Conservation (phyloP, 2,797 vertebrate genomes). For the Remorina albescens region DNA sequence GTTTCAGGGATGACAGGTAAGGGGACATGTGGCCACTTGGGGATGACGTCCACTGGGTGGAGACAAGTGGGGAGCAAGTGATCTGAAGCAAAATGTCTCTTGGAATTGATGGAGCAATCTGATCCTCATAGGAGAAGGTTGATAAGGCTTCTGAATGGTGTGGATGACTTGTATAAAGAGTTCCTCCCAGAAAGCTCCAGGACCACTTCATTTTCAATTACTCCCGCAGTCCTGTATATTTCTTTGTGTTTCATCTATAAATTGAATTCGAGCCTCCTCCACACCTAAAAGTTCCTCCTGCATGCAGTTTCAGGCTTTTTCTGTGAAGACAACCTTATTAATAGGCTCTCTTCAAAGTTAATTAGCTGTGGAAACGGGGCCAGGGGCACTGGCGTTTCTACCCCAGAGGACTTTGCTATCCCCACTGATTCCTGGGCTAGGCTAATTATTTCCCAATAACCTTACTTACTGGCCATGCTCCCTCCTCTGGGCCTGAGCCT, state of each 20-base stretch:
- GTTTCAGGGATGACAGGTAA: slow-evolving; percentile 85
- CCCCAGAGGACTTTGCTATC: slow-evolving; percentile 83
- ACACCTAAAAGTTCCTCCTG: slow-evolving; percentile 66
- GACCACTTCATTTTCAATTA: slow-evolving; percentile 47
- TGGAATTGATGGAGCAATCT: slow-evolving; percentile 41
- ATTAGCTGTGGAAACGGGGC: slow-evolving; percentile 85
- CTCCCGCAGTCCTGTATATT: slow-evolving; percentile 25
- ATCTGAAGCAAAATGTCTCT: slow-evolving; percentile 46
- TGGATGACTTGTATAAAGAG: slow-evolving; percentile 18
- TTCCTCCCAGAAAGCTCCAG: slow-evolving; percentile 28
- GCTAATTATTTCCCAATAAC: slow-evolving; percentile 86
- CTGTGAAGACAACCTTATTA: slow-evolving; percentile 80
- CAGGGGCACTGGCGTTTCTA: slow-evolving; percentile 76
- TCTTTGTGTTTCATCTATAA: slow-evolving; percentile 60
- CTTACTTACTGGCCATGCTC: slow-evolving; percentile 84
- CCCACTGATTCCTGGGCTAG: slow-evolving; percentile 82
- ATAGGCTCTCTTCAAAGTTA: slow-evolving; percentile 82
- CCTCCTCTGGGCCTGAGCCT: slow-evolving; percentile 82
- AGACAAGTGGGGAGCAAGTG: slow-evolving; percentile 33
- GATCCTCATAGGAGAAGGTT: slow-evolving; percentile 28
- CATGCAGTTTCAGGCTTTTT: slow-evolving; percentile 69
- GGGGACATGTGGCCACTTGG: slow-evolving; percentile 77
- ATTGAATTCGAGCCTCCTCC: slow-evolving; percentile 59
- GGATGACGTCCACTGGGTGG: slow-evolving; percentile 49
- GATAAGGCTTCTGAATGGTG: slow-evolving; percentile 33